Evolutionary conservation across 2,888 invertebrate genomes (phyloP).

Genomic region (Venusia cambrica): DNA sequence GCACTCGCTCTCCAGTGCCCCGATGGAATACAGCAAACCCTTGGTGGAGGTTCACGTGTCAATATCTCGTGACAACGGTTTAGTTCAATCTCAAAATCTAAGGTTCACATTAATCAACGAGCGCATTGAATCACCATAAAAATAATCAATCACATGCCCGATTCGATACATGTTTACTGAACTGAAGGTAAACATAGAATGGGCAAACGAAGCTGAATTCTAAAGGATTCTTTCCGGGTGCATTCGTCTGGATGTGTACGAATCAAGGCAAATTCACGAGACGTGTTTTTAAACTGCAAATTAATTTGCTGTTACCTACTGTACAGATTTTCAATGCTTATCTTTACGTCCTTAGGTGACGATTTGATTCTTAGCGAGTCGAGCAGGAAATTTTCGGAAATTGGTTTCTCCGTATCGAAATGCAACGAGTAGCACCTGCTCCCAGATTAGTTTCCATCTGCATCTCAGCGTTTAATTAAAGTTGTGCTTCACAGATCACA

Average conservation of each 20-base stretch:
- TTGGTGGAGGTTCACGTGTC: constrained; percentile 37
- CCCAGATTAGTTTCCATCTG: constrained; percentile 25
- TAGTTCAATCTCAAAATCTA: constrained; percentile 30
- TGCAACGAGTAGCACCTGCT: constrained; percentile 25
- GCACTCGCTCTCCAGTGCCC: no score
- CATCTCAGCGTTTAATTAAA: constrained; percentile 27
- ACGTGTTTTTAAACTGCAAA: no score
- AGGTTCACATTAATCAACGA: constrained; percentile 40
- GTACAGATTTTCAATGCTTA: no score
- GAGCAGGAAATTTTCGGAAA: no score
- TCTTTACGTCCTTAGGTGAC: no score
- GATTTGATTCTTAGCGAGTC: no score
- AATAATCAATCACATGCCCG: constrained; percentile 36
- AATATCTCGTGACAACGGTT: constrained; percentile 44
- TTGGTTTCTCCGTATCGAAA: constrained; percentile 12
- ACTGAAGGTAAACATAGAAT: not conserved
- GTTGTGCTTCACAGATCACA: constrained; percentile 8
- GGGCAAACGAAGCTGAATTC: not conserved
- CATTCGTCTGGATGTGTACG: no score
- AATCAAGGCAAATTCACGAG: no score
- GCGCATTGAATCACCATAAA: constrained; percentile 35
- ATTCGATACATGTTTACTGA: constrained; percentile 17
- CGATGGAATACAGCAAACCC: no score
- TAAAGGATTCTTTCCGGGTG: no score
- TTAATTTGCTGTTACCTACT: no score